A percentile compares a stretch with the other conserved stretches of the same genome.
These are phyloP conservation scores for Ichneumoninae sp. DNA, from an alignment of 2,888 invertebrate species.

Conservation along the genomic window DNA sequence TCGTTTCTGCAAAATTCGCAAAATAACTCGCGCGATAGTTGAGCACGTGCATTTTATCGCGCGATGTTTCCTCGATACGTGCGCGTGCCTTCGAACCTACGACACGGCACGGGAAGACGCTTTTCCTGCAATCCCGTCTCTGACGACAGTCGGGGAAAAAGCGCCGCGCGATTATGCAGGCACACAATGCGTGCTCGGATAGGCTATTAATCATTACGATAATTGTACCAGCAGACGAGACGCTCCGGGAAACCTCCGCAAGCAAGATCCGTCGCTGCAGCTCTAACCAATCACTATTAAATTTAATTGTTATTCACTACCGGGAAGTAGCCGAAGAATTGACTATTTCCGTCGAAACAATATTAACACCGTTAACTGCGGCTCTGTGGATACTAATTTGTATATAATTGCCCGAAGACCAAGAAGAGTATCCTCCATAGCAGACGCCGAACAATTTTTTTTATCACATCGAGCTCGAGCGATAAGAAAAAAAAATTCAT, in stretches of 20 bases:
- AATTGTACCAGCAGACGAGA: not conserved
- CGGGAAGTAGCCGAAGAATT: constrained; percentile 1
- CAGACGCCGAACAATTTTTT: not conserved
- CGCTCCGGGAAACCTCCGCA: not conserved
- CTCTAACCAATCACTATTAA: not conserved
- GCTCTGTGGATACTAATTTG: not conserved
- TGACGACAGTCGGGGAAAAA: constrained; percentile 19
- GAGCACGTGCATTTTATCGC: constrained; percentile 18
- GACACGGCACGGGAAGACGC: not conserved
- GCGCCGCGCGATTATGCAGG: constrained; percentile 2
- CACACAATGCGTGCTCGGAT: not conserved
- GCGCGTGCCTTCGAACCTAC: not conserved
- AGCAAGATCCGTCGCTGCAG: not conserved
- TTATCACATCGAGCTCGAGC: too few species aligned
- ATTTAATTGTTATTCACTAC: constrained; percentile 2
- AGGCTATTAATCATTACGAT: constrained; percentile 17
- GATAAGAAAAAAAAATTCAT: too few species aligned
- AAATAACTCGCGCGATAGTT: constrained; percentile 31
- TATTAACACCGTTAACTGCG: not conserved
- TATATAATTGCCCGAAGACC: not conserved
- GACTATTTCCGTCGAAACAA: constrained; percentile 1
- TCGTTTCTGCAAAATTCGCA: constrained; percentile 45
- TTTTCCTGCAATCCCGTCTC: constrained; percentile 37
- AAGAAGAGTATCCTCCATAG: not conserved
- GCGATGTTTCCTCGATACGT: not conserved